These are phyloP conservation scores for Diorhabda sublineata DNA, from an alignment of 1,140 invertebrate genomes.

Conservation along the genomic window DNA sequence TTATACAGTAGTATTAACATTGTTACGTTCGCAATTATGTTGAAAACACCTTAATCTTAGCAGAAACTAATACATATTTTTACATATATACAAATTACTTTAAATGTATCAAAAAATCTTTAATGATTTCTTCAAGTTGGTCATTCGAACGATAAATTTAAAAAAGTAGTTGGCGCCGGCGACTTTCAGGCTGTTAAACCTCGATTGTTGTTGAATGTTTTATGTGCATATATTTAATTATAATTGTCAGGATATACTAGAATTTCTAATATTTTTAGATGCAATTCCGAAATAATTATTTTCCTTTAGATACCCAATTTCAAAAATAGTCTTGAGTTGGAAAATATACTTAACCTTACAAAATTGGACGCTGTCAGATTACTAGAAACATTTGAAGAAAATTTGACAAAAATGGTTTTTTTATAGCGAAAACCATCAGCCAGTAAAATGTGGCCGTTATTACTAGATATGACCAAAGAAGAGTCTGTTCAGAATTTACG, in stretches of 20 bases:
- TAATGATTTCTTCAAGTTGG: not conserved
- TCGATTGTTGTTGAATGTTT: slow-evolving; percentile 8
- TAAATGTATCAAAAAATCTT: too few species aligned
- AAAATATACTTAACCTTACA: slow-evolving; percentile 5
- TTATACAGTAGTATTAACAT: too few species aligned
- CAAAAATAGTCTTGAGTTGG: too few species aligned
- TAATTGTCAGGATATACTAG: not conserved
- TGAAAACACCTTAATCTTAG: too few species aligned
- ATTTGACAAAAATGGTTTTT: not conserved
- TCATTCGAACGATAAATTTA: not conserved
- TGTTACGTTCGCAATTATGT: too few species aligned
- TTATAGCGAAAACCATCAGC: not conserved
- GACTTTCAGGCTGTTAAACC: slow-evolving; percentile 8
- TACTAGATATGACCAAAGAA: slow-evolving; percentile 73
- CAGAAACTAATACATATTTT: too few species aligned
- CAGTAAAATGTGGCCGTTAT: slow-evolving; percentile 64
- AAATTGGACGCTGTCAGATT: slow-evolving; percentile 11
- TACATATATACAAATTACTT: too few species aligned
- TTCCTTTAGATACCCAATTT: not conserved
- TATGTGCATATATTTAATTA: not conserved
- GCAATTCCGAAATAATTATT: not conserved
- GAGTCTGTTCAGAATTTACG: slow-evolving; percentile 82
- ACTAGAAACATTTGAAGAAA: not conserved
- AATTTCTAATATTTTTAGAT: slow-evolving; percentile 1
- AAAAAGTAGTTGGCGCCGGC: slow-evolving; percentile 10